Conservation (phyloP, 2,797 vertebrate genomes). For the Nyctibius grandis region DNA sequence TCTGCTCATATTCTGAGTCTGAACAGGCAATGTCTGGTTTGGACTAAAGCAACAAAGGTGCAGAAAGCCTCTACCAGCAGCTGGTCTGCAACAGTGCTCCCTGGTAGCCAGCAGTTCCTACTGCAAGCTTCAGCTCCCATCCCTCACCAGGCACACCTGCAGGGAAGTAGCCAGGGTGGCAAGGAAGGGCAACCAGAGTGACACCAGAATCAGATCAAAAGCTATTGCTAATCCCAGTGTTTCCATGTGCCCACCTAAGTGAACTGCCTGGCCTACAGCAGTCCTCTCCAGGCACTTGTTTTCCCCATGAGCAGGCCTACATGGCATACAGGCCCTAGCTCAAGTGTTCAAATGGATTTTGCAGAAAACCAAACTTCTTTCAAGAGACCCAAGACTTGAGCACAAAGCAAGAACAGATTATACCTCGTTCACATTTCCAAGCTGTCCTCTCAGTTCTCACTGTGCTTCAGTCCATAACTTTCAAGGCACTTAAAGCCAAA, state of each 20-base stretch:
- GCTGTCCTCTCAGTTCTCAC: background rate
- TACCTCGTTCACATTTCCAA: background rate
- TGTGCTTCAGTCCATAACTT: background rate
- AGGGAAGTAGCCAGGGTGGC: background rate
- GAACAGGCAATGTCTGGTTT: background rate
- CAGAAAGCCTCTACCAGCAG: background rate
- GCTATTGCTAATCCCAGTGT: background rate
- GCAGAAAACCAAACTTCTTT: background rate
- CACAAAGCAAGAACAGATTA: background rate
- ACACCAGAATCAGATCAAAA: background rate
- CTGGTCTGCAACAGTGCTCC: background rate
- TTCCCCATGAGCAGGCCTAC: no score
- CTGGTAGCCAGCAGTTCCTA: background rate
- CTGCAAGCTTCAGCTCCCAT: background rate
- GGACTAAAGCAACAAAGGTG: background rate
- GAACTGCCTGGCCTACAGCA: background rate
- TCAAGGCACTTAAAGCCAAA: background rate
- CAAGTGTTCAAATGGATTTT: accelerated
- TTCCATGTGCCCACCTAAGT: background rate
- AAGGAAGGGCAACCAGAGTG: background rate
- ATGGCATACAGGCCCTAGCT: background rate
- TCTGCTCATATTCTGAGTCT: background rate
- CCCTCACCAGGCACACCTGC: background rate
- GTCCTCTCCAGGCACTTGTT: background rate
- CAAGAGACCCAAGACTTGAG: background rate